phyloP scores from a whole-genome alignment of 2,113 vertebrate species.

The Tragelaphus strepsiceros region DNA sequence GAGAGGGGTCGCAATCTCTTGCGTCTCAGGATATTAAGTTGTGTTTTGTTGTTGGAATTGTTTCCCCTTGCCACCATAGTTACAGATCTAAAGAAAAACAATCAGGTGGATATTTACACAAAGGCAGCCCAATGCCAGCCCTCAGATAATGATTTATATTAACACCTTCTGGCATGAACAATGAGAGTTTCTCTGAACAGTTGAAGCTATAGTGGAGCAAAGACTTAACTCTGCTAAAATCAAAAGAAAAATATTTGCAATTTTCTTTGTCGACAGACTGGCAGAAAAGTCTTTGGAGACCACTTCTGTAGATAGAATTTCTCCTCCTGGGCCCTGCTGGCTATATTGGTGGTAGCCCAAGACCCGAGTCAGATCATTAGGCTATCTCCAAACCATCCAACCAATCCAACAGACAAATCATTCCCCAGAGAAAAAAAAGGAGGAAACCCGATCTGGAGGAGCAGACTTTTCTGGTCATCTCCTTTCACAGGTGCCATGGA shows the following conservation, averaged over 20 bases:
- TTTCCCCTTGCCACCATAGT: constrained; percentile 56
- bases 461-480: not conserved
- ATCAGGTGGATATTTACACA: constrained; percentile 25
- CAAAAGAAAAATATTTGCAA: not conserved
- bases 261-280: not conserved
- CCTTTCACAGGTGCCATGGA: not conserved
- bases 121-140: not conserved
- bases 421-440: not conserved
- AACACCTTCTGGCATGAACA: not conserved
- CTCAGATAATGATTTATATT: not conserved
- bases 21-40: not conserved
- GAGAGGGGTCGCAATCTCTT: constrained; percentile 63
- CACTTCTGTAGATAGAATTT: not conserved
- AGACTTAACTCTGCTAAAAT: constrained; percentile 17
- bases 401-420: not conserved
- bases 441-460: not conserved
- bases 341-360: not conserved
- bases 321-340: not conserved
- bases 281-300: not conserved
- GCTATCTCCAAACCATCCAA: not conserved
- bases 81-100: constrained; percentile 38
- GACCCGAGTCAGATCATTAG: not conserved
- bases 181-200: constrained; percentile 5
- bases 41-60: not conserved
- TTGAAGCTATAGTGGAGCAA: not conserved